Percentiles rank a stretch among this genome's conserved stretches.
Evolutionary conservation across 2,888 invertebrate genomes (phyloP).

Genomic region (Siphlonurus alternatus): DNA sequence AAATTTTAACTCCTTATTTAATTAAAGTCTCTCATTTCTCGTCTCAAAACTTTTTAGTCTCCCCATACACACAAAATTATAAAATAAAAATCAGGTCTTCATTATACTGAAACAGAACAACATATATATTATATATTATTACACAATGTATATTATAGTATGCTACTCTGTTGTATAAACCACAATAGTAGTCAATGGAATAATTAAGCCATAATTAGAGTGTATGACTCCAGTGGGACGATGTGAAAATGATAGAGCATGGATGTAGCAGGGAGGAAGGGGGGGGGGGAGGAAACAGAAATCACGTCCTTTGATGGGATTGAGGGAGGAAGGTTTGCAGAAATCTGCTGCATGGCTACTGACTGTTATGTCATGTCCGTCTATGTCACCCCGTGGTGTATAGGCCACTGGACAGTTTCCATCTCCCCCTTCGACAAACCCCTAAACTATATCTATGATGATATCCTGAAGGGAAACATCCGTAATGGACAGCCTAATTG

Average conservation of each 20-base stretch:
- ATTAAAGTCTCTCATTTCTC: background rate
- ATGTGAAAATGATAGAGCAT: background rate
- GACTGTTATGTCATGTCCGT: too few relatives aligned
- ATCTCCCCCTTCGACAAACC: too few relatives aligned
- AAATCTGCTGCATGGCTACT: background rate
- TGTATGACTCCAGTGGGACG: background rate
- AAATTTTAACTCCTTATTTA: background rate
- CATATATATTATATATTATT: background rate
- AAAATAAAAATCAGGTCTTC: background rate
- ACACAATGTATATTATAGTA: too few relatives aligned
- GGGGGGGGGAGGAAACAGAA: background rate
- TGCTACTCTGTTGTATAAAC: too few relatives aligned
- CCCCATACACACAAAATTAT: background rate
- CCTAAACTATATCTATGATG: too few relatives aligned
- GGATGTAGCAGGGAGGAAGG: background rate
- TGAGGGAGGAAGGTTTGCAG: background rate
- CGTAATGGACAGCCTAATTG: too few relatives aligned
- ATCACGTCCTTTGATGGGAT: background rate
- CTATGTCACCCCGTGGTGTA: too few relatives aligned
- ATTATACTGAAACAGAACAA: background rate
- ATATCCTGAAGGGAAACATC: too few relatives aligned
- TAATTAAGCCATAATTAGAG: conserved; percentile 3
- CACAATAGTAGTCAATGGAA: conserved; percentile 1
- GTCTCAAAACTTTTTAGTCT: background rate
- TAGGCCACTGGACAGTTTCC: too few relatives aligned